Evolutionary conservation across 2,113 vertebrate genomes (phyloP).

Genomic region (Thinocorus orbignyianus): DNA sequence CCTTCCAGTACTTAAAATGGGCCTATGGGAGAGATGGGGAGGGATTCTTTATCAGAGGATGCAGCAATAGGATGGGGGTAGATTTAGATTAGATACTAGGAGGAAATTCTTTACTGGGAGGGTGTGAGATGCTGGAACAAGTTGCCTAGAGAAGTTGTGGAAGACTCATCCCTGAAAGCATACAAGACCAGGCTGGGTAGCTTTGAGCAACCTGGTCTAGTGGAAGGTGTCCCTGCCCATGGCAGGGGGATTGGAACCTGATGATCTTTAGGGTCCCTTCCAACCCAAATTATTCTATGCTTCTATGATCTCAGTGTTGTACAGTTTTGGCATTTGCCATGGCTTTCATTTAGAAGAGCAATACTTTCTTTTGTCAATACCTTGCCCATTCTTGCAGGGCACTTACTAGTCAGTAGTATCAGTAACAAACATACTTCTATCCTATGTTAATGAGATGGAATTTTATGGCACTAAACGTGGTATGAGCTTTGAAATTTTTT

Average conservation of each 20-base stretch:
- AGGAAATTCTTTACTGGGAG: neutral
- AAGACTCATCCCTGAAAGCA: neutral
- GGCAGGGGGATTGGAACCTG: neutral
- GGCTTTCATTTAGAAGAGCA: neutral
- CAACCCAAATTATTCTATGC: neutral
- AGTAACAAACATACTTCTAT: neutral
- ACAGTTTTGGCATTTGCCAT: neutral
- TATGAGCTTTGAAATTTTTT: neutral
- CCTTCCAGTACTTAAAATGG: neutral
- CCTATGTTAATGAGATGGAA: neutral
- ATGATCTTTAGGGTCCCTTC: neutral
- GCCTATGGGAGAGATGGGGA: neutral
- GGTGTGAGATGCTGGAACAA: neutral
- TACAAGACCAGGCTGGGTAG: neutral
- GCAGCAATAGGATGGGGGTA: neutral
- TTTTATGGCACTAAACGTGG: neutral
- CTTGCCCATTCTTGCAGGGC: neutral
- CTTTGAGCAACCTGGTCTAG: neutral
- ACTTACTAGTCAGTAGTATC: neutral
- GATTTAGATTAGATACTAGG: neutral
- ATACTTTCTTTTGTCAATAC: neutral
- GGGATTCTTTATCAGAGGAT: neutral
- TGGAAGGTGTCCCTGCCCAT: neutral
- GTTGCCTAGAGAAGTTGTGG: neutral
- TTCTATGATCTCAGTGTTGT: neutral